Evolutionary conservation across 2,888 invertebrate genomes (phyloP).

Genomic region (Zeuzera pyrina): DNA sequence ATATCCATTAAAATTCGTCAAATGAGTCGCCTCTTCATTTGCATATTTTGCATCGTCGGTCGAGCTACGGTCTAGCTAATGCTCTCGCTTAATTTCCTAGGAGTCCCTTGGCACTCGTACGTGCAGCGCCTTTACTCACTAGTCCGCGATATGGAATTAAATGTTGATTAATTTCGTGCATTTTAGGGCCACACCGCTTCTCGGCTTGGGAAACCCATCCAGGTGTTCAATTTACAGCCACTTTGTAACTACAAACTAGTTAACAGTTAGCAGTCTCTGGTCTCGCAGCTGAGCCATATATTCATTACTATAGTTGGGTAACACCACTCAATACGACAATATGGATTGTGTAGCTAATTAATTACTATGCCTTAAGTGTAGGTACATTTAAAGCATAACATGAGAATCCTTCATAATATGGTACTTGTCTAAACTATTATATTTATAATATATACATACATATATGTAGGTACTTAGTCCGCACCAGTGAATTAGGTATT

Average conservation of each 20-base stretch:
- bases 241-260: slow-evolving; percentile 58
- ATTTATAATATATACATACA: too few species aligned
- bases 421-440: too few species aligned
- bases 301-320: slow-evolving; percentile 28
- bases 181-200: slow-evolving; percentile 37
- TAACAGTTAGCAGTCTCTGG: slow-evolving; percentile 34
- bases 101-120: slow-evolving; percentile 51
- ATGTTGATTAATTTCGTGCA: slow-evolving; percentile 63
- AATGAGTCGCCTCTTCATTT: slow-evolving; percentile 61
- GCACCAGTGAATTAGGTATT: too few species aligned
- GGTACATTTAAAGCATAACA: too few species aligned
- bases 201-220: slow-evolving; percentile 33
- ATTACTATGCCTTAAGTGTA: slow-evolving; percentile 4
- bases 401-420: too few species aligned
- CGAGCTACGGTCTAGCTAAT: slow-evolving; percentile 43
- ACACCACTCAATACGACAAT: slow-evolving; percentile 23
- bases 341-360: slow-evolving; percentile 23
- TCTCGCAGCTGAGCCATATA: slow-evolving; percentile 35
- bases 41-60: slow-evolving; percentile 56
- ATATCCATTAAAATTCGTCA: slow-evolving; percentile 66
- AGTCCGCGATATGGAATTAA: slow-evolving; percentile 54
- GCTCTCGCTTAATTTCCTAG: slow-evolving; percentile 50
- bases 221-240: slow-evolving; percentile 52
- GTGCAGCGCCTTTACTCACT: slow-evolving; percentile 34
- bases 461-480: too few species aligned